A percentile compares a stretch with the other conserved stretches of the same genome.
These are phyloP conservation scores for Hermetia illucens DNA, from an alignment of 1,140 invertebrate species.

Conservation along the genomic window DNA sequence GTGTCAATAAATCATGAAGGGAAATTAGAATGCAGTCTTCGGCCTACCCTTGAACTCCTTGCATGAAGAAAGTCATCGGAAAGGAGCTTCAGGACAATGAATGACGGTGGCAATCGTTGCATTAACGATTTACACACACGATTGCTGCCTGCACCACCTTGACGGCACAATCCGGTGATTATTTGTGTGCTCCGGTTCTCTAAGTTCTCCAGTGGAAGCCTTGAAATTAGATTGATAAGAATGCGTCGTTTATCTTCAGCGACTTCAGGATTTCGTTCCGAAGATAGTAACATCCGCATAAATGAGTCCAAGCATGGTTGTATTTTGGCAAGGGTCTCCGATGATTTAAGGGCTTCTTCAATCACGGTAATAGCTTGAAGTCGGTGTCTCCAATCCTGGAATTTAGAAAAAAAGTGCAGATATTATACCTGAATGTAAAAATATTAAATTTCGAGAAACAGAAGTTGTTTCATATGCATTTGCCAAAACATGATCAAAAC, in stretches of 20 bases:
- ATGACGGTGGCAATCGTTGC: constrained; percentile 44
- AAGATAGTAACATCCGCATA: constrained; percentile 38
- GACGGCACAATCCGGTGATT: constrained; percentile 40
- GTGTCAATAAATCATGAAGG: too few relatives aligned
- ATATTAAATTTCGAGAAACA: too few relatives aligned
- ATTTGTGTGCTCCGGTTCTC: constrained; percentile 33
- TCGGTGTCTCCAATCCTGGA: constrained; percentile 42
- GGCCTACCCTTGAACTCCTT: constrained; percentile 44
- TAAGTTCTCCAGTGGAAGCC: constrained; percentile 27
- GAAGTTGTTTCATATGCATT: too few relatives aligned
- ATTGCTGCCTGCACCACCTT: constrained; percentile 40
- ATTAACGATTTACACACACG: constrained; percentile 46
- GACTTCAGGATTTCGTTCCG: constrained; percentile 26
- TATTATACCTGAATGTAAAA: too few relatives aligned
- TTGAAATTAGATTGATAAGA: constrained; percentile 25
- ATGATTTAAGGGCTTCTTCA: constrained; percentile 34
- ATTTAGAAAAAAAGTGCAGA: too few relatives aligned
- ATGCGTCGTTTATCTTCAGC: constrained; percentile 22
- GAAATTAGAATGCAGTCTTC: too few relatives aligned
- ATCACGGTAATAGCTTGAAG: constrained; percentile 40
- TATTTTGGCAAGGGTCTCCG: constrained; percentile 35
- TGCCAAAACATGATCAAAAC: too few relatives aligned
- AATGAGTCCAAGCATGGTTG: constrained; percentile 46
- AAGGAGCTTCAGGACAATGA: constrained; percentile 44
- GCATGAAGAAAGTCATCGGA: constrained; percentile 46